Base-by-base conservation (phyloP, 2,797 vertebrate species). In the Manis crassicaudata region DNA sequence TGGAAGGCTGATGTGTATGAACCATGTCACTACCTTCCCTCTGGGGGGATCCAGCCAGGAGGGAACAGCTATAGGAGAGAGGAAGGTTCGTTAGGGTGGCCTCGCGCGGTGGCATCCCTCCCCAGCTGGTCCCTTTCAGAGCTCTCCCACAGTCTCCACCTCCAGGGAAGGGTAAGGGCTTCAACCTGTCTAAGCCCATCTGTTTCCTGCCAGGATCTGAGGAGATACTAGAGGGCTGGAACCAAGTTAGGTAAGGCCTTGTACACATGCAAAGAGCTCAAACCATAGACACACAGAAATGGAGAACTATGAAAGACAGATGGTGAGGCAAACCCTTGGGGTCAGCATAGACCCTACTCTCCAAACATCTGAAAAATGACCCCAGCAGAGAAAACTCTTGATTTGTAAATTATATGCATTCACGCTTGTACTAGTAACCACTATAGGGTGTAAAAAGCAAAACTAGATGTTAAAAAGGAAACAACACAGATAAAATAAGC, bases 361-460 rank as follows among this genome's bases (percentile, higher is more conserved):
- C 11, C 23, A 70, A 80, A 18, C 8, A 77, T 70, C 35, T 11
- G 25, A 85, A 50, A 32, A 27, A 20, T 23, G 4, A 21, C 18
- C 9, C 8, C 14, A 25, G 20, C 46, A 14, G 21, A 50, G 12
- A 70, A 72, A 82, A 82, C 32, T 18, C 29, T 37, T 93, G 85
- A 32, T 85, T 89, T 88, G 20, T 60, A 87, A 76, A 80, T 81
- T 84, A 40, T 2, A n/a, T 40, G n/a, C 20, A 32, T 20, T 14
- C 13, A 40, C 40, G 13, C 50, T 68, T 92, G 14, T n/a, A 21
- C 46, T 81, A 82, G 21, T 56, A 52, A 52, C 29, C 65, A 65
- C 63, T 85, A 37, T 65, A 37, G 13, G 67, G 46, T 50, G 11
- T 90, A 73, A 86, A 70, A n/a, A 83, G 81, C 29, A 92, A 77